Evolutionary conservation across 2,113 vertebrate species (phyloP).

Genomic region (Mirza zaza): DNA sequence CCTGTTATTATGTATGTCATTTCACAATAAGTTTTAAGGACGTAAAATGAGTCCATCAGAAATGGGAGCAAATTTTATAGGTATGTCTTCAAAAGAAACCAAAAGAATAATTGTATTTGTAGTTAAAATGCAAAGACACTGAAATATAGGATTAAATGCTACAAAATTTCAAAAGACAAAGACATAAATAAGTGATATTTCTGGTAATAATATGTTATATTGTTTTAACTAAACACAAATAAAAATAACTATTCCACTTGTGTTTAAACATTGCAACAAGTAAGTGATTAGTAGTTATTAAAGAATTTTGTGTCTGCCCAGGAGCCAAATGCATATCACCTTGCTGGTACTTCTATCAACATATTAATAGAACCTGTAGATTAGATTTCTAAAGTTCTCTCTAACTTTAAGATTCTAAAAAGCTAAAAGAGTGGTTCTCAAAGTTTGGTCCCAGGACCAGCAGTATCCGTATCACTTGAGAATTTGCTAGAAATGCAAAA

Average conservation of each 20-base stretch:
- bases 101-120: not conserved
- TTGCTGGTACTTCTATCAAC: not conserved
- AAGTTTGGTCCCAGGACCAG: not conserved
- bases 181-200: not conserved
- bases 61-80: not conserved
- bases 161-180: not conserved
- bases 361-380: not conserved
- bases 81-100: not conserved
- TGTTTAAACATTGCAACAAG: not conserved
- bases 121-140: not conserved
- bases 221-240: not conserved
- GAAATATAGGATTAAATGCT: not conserved
- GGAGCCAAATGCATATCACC: not conserved
- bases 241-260: not conserved
- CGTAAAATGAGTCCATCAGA: not conserved
- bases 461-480: not conserved
- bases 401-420: not conserved
- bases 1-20: not conserved
- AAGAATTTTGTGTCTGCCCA: not conserved
- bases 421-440: not conserved
- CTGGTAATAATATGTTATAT: not conserved
- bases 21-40: not conserved
- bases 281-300: not conserved
- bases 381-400: not conserved
- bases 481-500: not conserved